Evolutionary conservation across 2,888 invertebrate species (phyloP).

Genomic region (Eurois occulta): DNA sequence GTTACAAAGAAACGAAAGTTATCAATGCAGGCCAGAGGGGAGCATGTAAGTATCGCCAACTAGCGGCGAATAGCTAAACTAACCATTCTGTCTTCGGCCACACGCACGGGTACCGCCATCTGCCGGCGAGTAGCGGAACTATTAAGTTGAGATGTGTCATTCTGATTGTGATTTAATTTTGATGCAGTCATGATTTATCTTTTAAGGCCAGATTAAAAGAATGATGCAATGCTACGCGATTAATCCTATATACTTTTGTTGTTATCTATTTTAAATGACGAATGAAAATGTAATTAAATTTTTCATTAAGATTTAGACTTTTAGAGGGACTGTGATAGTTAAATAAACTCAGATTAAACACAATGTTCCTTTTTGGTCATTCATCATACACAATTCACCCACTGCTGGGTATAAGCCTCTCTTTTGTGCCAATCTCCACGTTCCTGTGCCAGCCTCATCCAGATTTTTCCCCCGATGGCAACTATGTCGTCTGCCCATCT

Average conservation of each 20-base stretch:
- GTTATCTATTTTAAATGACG: neutral
- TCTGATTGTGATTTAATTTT: constrained; percentile 14
- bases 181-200: constrained; percentile 31
- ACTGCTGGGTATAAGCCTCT: too few relatives aligned
- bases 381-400: too few relatives aligned
- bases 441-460: too few relatives aligned
- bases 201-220: neutral
- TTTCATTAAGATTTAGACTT: neutral
- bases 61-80: neutral
- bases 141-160: neutral
- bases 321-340: too few relatives aligned
- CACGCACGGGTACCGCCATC: constrained; percentile 90
- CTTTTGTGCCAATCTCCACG: too few relatives aligned
- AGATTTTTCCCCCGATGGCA: too few relatives aligned
- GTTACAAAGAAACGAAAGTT: neutral
- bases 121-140: constrained; percentile 29
- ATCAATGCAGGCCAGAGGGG: too few relatives aligned
- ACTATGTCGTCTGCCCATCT: too few relatives aligned
- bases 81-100: constrained; percentile 64
- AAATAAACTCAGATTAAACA: too few relatives aligned
- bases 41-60: neutral
- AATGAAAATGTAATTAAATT: neutral
- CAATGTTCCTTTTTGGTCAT: too few relatives aligned
- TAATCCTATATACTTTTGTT: too few relatives aligned
- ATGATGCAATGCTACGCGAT: neutral